Percentiles rank a stretch among this genome's conserved stretches.
Evolutionary conservation across 2,888 invertebrate species (phyloP).

Genomic region (Apotomis turbidana): DNA sequence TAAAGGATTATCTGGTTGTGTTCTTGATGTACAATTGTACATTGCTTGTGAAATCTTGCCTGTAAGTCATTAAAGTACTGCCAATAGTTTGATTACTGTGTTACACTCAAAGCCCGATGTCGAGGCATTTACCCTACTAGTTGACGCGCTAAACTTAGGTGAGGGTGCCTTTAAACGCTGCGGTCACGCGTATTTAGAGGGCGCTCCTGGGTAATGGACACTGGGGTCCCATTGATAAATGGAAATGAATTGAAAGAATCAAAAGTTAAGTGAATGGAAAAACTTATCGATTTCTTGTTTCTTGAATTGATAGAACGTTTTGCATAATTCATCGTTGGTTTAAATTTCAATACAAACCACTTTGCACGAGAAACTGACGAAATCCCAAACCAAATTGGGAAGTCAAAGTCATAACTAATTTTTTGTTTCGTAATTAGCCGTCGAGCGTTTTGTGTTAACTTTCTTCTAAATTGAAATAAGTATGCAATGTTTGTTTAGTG

Average conservation of each 20-base stretch:
- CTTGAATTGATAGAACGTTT: neutral
- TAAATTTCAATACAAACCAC: too few species aligned
- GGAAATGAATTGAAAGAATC: constrained; percentile 16
- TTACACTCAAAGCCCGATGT: constrained; percentile 11
- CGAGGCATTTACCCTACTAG: constrained; percentile 32
- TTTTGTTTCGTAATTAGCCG: too few species aligned
- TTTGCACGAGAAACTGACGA: too few species aligned
- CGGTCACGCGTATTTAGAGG: constrained; percentile 62
- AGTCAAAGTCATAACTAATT: too few species aligned
- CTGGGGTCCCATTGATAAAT: constrained; percentile 20
- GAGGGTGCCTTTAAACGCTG: constrained; percentile 46
- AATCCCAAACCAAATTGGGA: too few species aligned
- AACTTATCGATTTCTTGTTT: neutral
- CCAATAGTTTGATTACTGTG: neutral
- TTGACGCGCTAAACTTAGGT: constrained; percentile 27
- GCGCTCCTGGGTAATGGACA: constrained; percentile 24
- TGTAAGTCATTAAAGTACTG: constrained; percentile 10
- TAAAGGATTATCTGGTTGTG: too few species aligned
- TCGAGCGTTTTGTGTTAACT: too few species aligned
- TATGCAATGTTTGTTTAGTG: too few species aligned
- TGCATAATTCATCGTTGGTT: neutral
- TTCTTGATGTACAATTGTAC: too few species aligned
- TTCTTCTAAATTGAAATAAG: too few species aligned
- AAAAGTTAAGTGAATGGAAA: constrained; percentile 16
- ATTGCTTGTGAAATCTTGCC: neutral